Evolutionary conservation across 1,140 invertebrate genomes (phyloP).

Genomic region (Anoplolepis gracilipes): DNA sequence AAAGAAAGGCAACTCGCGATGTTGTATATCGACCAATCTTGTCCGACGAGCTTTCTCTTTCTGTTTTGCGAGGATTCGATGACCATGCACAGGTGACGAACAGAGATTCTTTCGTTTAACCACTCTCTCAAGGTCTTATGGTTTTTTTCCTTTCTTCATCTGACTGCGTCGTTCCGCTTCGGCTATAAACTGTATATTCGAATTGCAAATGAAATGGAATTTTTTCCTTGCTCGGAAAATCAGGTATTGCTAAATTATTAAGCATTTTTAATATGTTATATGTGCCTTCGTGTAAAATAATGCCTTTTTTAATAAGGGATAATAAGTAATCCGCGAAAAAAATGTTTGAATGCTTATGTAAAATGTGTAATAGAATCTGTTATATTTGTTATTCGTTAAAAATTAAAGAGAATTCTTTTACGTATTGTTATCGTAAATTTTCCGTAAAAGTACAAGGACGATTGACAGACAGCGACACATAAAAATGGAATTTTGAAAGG

Average conservation of each 20-base stretch:
- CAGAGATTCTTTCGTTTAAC: slow-evolving; percentile 25
- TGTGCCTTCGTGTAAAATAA: background rate
- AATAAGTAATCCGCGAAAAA: background rate
- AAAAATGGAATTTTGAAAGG: slow-evolving; percentile 56
- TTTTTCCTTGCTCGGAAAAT: background rate
- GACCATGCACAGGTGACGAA: slow-evolving; percentile 7
- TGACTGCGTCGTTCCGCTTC: background rate
- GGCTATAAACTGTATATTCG: slow-evolving; percentile 16
- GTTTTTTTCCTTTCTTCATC: background rate
- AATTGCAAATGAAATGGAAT: slow-evolving; percentile 21
- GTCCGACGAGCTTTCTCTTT: slow-evolving; percentile 63
- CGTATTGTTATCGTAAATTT: slow-evolving; percentile 23
- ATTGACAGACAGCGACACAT: slow-evolving; percentile 1
- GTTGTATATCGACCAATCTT: slow-evolving; percentile 58
- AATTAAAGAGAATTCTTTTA: background rate
- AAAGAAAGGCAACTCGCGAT: slow-evolving; percentile 35
- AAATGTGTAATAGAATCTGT: background rate
- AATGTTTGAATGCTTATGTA: background rate
- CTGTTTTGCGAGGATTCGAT: background rate
- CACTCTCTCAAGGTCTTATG: slow-evolving; percentile 26
- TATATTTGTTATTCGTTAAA: background rate
- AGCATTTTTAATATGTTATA: background rate
- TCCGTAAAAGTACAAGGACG: slow-evolving; percentile 3
- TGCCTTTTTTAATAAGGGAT: background rate
- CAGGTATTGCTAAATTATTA: background rate